Evolutionary conservation across 2,113 vertebrate genomes (phyloP), one percentile per base, ranked within the genome.

Genomic region (Phrynosoma blainvillii): DNA sequence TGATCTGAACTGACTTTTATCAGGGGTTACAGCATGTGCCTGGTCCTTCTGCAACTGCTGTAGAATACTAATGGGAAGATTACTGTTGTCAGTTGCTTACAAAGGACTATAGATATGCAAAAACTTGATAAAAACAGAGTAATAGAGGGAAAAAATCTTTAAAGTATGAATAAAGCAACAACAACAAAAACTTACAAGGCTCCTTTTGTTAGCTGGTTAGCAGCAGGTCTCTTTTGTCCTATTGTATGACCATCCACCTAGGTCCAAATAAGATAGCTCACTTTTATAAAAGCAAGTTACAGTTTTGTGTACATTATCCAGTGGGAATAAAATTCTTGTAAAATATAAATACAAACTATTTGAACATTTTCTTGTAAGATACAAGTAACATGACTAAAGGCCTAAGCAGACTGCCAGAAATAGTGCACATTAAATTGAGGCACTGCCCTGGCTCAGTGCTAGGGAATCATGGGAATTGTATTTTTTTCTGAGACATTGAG

Each of bases 41-140:
- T 99, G 98, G 95, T 99, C 98, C 91, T 96, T 97, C 93, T 97
- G 97, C 89, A 99, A 87, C 0, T 98, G 98, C 36, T 99, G 98
- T 52, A 98, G 96, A 91, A 99, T 95, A 93, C 99, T 99, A 79
- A 68, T 85, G 91, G 59, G 76, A 89, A 94, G 93, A 93, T 25
- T 9, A 56, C 66, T 56, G 0, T 62, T 2, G 65, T 6, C 52
- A 91, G 89, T 0, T 56, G 30, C 62, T 66, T 59, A 79, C 42
- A 68, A 56, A 81, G 40, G 65, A 70, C 11, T 84, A 79, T 27
- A 47, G 68, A 74, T 80, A 6, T 75, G 82, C 21, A 62, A 56
- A n/a, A 74, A 11, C 36, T 0, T 32, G 32, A 82, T 1, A 89
- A 68, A 93, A 86, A 65, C 4, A 86, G 71, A n/a, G 23, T 73